phyloP scores from a whole-genome alignment of 2,888 invertebrate genomes.

The Antheraea yamamai region DNA sequence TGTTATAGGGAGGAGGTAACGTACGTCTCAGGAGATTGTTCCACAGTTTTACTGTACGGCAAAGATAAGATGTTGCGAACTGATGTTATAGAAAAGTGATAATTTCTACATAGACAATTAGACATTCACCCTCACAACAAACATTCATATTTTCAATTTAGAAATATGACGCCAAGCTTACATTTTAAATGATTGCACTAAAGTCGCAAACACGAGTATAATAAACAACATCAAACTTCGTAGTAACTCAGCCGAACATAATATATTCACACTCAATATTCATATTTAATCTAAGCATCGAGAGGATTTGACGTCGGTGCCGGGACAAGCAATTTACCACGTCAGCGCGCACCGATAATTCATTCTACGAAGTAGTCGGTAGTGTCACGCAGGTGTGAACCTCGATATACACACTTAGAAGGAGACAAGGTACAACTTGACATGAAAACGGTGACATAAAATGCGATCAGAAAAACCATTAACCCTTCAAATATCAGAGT shows the following conservation, averaged over 20 bases:
- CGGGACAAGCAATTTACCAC: constrained; percentile 42
- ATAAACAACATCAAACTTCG: background rate
- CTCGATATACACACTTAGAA: background rate
- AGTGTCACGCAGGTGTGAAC: constrained; percentile 27
- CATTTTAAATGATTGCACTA: too few relatives aligned
- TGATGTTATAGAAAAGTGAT: too few relatives aligned
- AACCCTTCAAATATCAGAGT: background rate
- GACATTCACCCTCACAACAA: too few relatives aligned
- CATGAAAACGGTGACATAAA: background rate
- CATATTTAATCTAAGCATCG: constrained; percentile 14
- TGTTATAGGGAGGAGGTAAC: too few relatives aligned
- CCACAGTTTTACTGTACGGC: too few relatives aligned
- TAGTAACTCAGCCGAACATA: constrained; percentile 5
- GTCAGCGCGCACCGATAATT: constrained; percentile 33
- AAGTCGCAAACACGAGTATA: background rate
- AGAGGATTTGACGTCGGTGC: constrained; percentile 9
- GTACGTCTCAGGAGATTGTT: too few relatives aligned
- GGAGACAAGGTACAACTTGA: background rate
- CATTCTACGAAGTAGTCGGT: background rate
- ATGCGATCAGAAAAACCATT: background rate
- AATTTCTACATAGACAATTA: too few relatives aligned
- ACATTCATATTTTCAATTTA: too few relatives aligned
- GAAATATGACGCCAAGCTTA: too few relatives aligned
- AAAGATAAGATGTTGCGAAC: too few relatives aligned
- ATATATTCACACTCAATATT: constrained; percentile 14